phyloP scores from a whole-genome alignment of 2,113 vertebrate species.

The Myocastor coypus region DNA sequence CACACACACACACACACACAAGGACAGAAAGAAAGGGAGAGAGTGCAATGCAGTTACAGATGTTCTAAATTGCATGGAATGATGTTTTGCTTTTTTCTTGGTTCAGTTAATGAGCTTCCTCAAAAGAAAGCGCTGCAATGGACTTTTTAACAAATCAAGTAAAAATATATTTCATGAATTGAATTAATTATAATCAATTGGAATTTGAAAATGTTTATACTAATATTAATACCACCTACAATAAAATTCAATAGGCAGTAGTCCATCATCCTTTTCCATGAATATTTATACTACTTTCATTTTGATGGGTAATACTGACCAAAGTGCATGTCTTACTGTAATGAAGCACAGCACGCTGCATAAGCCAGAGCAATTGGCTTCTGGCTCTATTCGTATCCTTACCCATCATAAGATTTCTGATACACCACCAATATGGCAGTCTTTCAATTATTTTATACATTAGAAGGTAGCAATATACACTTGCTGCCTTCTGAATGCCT shows the following conservation, averaged over 20 bases:
- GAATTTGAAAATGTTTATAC: conserved; percentile 20
- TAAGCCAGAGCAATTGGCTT: background rate
- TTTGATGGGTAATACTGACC: background rate
- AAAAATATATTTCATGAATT: conserved; percentile 64
- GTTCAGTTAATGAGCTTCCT: conserved; percentile 64
- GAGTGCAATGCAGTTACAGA: conserved; percentile 54
- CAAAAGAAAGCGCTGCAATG: conserved; percentile 59
- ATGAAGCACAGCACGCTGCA: background rate
- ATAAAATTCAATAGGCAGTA: conserved; percentile 7
- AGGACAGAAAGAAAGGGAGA: background rate
- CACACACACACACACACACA: background rate
- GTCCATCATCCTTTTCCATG: background rate
- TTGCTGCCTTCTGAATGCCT: background rate
- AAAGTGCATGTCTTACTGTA: background rate
- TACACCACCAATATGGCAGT: background rate
- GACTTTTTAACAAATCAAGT: conserved; percentile 61
- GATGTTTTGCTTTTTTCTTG: conserved; percentile 71
- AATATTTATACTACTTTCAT: background rate
- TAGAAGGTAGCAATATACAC: background rate
- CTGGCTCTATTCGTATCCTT: background rate
- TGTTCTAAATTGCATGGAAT: conserved; percentile 62
- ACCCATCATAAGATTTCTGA: background rate
- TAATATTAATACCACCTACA: conserved; percentile 29
- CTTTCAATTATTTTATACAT: background rate
- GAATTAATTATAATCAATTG: conserved; percentile 57